Base-by-base conservation (phyloP, 2,113 vertebrate species). In the Phoenicopterus ruber region DNA sequence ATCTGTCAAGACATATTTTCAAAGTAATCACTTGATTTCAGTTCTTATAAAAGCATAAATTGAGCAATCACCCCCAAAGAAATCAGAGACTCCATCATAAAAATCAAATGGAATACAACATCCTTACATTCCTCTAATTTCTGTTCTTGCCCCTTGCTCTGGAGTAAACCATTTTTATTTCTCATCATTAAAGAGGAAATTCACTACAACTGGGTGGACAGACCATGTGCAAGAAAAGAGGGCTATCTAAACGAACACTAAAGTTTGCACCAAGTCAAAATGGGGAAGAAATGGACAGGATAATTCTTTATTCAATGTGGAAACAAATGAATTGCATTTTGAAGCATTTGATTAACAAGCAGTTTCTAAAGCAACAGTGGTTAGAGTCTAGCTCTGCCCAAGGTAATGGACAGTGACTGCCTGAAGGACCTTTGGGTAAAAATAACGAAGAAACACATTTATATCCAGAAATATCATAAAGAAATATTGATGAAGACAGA, bases 11-110 rank as follows among this genome's bases (percentile, higher is more conserved):
- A 69, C 8, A 28, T 67, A 57, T 88, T 95, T 95, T 94, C 70
- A 88, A 61, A 73, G 87, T 90, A 91, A 96, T 95, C 65, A 84
- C 61, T 92, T 94, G 88, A 95, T 95, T 96, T 89, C 69, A n/a
- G 77, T 57, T 92, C 88, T 62, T 91, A 44, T 87, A 89, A 93
- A 96, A 92, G 69, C 73, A 85, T 71, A 92, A 94, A 96, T 38
- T 89, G 77, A 63, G 44, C 65, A 95, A 92, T 84, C 57, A 74
- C 22, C 31, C 38, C 36, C 40, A 86, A 84, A 95, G 69, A 94
- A 93, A 95, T 94, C 88, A 87, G 40, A 77, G 49, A 84, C 59
- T 88, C 31, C 20, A 54, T 90, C 84, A 66, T 70, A 89, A 91
- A 82, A 92, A 84, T 93, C 52, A 87, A 92, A 89, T 32, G 28